Conservation (phyloP, 2,797 vertebrate genomes). For the Hemibagrus guttatus region DNA sequence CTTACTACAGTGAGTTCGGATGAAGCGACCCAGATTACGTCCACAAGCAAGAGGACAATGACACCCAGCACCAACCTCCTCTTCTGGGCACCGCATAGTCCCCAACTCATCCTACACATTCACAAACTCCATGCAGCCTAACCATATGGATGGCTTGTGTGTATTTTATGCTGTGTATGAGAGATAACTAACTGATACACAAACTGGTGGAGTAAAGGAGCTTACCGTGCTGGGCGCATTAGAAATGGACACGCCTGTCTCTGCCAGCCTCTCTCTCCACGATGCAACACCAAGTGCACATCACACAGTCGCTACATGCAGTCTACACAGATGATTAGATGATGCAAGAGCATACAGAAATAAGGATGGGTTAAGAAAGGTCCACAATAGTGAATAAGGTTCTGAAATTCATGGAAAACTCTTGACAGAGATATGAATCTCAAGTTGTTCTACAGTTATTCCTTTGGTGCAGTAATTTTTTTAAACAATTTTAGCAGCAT, state of each 20-base stretch:
- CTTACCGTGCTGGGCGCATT: constrained; percentile 29
- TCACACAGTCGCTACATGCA: constrained; percentile 35
- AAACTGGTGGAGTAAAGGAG: constrained; percentile 56
- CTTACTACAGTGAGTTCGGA: constrained; percentile 94
- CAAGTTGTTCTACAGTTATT: neutral
- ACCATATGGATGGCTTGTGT: neutral
- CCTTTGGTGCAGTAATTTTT: neutral
- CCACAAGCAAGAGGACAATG: constrained; percentile 90
- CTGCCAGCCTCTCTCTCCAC: constrained; percentile 11
- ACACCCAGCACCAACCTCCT: constrained; percentile 89
- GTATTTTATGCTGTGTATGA: neutral
- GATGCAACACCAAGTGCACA: constrained; percentile 31
- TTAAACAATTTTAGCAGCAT: neutral
- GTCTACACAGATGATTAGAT: neutral
- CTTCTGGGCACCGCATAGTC: constrained; percentile 86
- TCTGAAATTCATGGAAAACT: neutral
- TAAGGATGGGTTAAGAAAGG: neutral
- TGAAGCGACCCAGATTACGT: constrained; percentile 96
- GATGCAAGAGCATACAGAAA: neutral
- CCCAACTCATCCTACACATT: constrained; percentile 91
- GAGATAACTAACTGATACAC: too few relatives aligned
- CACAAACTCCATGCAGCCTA: constrained; percentile 67
- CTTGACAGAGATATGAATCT: neutral
- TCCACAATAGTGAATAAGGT: neutral
- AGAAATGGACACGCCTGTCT: constrained; percentile 30